These are phyloP conservation scores for Myoxocephalus aenaeus DNA, from an alignment of 2,797 vertebrate genomes.

Conservation along the genomic window DNA sequence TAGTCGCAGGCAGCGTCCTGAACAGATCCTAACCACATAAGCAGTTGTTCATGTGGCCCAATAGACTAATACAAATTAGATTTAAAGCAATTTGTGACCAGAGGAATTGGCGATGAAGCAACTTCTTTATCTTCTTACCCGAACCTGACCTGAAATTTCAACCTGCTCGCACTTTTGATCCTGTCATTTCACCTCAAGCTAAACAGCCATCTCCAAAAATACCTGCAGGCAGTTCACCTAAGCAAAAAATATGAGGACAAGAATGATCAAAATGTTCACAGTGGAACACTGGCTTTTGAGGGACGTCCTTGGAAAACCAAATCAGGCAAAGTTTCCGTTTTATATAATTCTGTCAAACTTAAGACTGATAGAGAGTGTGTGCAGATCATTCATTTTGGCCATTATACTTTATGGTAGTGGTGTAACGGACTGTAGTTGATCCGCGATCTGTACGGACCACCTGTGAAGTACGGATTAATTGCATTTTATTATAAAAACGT, in stretches of 20 bases:
- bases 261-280: conserved; percentile 1
- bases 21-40: background rate
- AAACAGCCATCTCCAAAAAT: conserved; percentile 41
- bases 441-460: too few relatives aligned
- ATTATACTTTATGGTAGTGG: background rate
- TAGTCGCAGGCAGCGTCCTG: conserved; percentile 13
- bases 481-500: too few relatives aligned
- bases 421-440: background rate
- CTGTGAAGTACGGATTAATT: too few relatives aligned
- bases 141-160: conserved; percentile 34
- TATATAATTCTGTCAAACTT: background rate
- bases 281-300: background rate
- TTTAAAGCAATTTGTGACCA: background rate
- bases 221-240: conserved; percentile 35
- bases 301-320: background rate
- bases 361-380: background rate
- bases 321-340: background rate
- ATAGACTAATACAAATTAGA: background rate
- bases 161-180: conserved; percentile 17
- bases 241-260: conserved; percentile 23
- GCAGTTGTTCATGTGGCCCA: background rate
- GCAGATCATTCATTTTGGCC: background rate
- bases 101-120: conserved; percentile 13
- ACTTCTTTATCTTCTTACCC: conserved; percentile 13
- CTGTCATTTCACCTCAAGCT: conserved; percentile 35